Percentiles rank a stretch among this genome's conserved stretches.
These are phyloP conservation scores for Geotrupes spiniger DNA, from an alignment of 2,888 invertebrate species.

Conservation along the genomic window DNA sequence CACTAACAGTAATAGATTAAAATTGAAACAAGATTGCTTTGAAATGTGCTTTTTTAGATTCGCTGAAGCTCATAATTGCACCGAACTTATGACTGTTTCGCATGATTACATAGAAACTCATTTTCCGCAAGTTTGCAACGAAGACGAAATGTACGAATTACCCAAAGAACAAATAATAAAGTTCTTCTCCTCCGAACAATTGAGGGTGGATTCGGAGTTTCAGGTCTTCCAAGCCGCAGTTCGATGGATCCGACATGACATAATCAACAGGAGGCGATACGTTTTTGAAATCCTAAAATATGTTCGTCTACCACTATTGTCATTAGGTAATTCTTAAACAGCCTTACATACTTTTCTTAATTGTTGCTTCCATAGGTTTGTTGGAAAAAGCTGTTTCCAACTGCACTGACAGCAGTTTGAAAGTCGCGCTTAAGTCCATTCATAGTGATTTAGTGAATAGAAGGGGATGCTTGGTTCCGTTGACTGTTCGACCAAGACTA, in stretches of 20 bases:
- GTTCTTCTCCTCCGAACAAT: conserved; percentile 79
- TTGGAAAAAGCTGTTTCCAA: conserved; percentile 74
- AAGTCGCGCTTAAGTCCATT: conserved; percentile 72
- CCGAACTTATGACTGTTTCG: conserved; percentile 72
- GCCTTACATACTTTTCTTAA: neutral
- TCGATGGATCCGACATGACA: conserved; percentile 83
- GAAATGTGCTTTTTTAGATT: conserved; percentile 57
- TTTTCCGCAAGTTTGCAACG: conserved; percentile 76
- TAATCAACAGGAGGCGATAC: conserved; percentile 71
- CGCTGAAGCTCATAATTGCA: conserved; percentile 84
- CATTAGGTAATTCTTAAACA: conserved; percentile 53
- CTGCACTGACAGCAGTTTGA: conserved; percentile 77
- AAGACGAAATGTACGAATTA: conserved; percentile 83
- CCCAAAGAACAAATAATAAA: conserved; percentile 74
- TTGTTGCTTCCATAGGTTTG: conserved; percentile 52
- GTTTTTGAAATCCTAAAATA: conserved; percentile 83
- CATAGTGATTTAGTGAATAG: conserved; percentile 73
- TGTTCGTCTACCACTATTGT: conserved; percentile 80
- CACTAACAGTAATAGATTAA: neutral
- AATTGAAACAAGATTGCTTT: neutral
- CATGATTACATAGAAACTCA: conserved; percentile 79
- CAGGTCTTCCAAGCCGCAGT: conserved; percentile 87
- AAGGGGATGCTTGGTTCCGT: conserved; percentile 72
- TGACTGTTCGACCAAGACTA: conserved; percentile 75
- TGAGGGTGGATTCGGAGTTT: conserved; percentile 84